Percentiles rank a stretch among this genome's conserved stretches.
Conservation (phyloP, 2,888 invertebrate species). For the Drosophila greeni region DNA sequence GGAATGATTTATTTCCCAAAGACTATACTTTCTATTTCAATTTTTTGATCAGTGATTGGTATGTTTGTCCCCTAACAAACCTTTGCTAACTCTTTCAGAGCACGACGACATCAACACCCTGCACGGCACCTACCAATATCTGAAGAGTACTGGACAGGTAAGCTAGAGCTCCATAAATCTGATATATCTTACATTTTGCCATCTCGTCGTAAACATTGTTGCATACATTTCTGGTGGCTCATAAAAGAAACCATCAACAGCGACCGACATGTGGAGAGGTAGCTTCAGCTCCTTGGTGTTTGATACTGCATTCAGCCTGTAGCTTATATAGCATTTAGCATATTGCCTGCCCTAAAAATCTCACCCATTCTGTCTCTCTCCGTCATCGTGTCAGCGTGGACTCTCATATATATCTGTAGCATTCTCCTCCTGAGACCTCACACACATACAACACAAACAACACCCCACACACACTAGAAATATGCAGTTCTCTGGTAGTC, state of each 20-base stretch:
- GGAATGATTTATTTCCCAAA: neutral
- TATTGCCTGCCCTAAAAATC: slow-evolving; percentile 38
- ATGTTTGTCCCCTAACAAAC: neutral
- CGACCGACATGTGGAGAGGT: slow-evolving; percentile 28
- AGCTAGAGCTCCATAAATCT: slow-evolving; percentile 56
- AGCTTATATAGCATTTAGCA: slow-evolving; percentile 19
- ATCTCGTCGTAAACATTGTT: slow-evolving; percentile 54
- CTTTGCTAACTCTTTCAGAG: slow-evolving; percentile 62
- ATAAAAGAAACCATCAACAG: slow-evolving; percentile 60
- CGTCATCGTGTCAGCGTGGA: slow-evolving; percentile 24
- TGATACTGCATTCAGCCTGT: slow-evolving; percentile 69
- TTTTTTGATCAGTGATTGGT: neutral
- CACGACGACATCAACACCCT: slow-evolving; percentile 76
- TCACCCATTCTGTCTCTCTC: slow-evolving; percentile 41
- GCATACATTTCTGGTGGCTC: slow-evolving; percentile 57
- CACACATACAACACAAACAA: slow-evolving; percentile 44
- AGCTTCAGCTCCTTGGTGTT: slow-evolving; percentile 75
- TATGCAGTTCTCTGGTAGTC: slow-evolving; percentile 30
- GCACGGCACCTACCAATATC: slow-evolving; percentile 79
- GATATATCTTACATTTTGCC: slow-evolving; percentile 44
- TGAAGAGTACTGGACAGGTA: slow-evolving; percentile 83
- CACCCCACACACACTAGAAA: slow-evolving; percentile 38
- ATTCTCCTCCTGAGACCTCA: slow-evolving; percentile 27
- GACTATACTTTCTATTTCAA: neutral
- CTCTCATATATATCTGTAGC: slow-evolving; percentile 25